Base-by-base conservation (phyloP, 23 tunicate species). In the Diplosoma virens region DNA sequence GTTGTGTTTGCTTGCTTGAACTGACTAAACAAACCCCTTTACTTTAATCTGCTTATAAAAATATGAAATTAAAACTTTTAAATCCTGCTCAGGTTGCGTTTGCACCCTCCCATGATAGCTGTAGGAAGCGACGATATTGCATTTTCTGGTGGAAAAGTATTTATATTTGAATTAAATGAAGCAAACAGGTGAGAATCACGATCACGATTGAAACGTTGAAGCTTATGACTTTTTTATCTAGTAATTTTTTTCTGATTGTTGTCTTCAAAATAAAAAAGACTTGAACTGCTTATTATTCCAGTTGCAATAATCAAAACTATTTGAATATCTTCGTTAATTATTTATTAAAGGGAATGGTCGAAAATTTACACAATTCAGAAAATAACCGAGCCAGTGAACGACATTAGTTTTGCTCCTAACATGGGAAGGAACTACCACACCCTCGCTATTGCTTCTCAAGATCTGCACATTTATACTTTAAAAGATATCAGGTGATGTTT, bases 101-200 rank as follows among this genome's bases (percentile, higher is more conserved):
- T 65, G 21, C 87, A 92, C 67, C 32, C 74, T 22, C 92, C 97
- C 2, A 92, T 85, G 97, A 80, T 92, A 25, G 97, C 97, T 11
- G 90, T 92, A 2, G 97, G 97, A 27, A 76, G 97, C 46, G 97
- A 92, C 81, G 92, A 85, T 60, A 28, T 50, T n/a, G 25, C 81
- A 0, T 65, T 87, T 24, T 53, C 66, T 46, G 92, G 93, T 45
- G 91, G 92, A 41, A 92, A 92, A 71, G 97, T 92, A 22, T 79
- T 90, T 54, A 80, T 90, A 30, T 83, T 84, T 58, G 89, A 90
- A 56, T 79, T 84, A 37, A 84, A 73, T 53, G 97, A 90, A 1
- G 26, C 69, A 11, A 3, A 26, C 46, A 67, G 89, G 82, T 81
- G 37, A 17, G 53, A n/a, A n/a, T n/a, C n/a, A n/a, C n/a, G n/a